These are phyloP conservation scores for Agrochola macilenta DNA, from an alignment of 2,888 invertebrate genomes.

Conservation along the genomic window DNA sequence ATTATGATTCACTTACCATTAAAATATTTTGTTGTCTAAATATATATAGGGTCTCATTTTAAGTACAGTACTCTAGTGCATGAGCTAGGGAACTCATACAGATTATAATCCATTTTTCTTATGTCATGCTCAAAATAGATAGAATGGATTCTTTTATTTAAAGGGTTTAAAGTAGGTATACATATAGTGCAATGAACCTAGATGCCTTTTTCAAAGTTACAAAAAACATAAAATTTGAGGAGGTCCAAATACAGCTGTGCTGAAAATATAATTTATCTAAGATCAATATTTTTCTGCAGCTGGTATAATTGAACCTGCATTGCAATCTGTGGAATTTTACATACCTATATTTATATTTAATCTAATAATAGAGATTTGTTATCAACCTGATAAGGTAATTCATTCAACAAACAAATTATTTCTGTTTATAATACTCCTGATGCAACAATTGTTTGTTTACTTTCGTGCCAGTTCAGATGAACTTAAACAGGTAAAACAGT, in stretches of 20 bases:
- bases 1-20: neutral
- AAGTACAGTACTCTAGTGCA: neutral
- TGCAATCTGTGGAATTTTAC: slow-evolving; percentile 15
- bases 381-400: slow-evolving; percentile 39
- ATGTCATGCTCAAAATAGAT: neutral
- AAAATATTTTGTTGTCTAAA: neutral
- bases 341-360: neutral
- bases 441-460: slow-evolving; percentile 46
- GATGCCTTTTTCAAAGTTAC: neutral
- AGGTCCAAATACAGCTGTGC: neutral
- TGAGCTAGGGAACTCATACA: neutral
- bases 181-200: neutral
- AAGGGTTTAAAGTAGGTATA: neutral
- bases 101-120: neutral
- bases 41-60: neutral
- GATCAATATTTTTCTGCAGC: neutral
- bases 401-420: slow-evolving; percentile 18
- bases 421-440: slow-evolving; percentile 8
- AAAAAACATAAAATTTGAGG: neutral
- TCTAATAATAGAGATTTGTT: slow-evolving; percentile 12
- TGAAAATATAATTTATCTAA: neutral
- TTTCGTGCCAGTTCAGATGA: slow-evolving; percentile 23
- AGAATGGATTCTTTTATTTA: neutral
- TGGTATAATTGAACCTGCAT: neutral
- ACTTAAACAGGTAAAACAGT: slow-evolving; percentile 11